phyloP scores from a whole-genome alignment of 2,797 vertebrate genomes.

The Pelochelys cantorii region DNA sequence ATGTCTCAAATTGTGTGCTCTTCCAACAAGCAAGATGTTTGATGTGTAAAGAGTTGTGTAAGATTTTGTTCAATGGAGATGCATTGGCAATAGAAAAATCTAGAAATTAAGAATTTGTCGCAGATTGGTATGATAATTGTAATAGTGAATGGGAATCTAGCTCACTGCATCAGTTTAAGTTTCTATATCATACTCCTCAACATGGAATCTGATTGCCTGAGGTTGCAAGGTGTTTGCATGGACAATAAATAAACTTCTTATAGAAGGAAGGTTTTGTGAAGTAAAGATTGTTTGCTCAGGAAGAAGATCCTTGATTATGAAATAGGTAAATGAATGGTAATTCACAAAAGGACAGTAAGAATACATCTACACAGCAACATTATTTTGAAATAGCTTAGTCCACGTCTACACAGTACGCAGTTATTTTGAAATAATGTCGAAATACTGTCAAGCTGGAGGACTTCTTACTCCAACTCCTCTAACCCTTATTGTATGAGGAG shows the following conservation, averaged over 20 bases:
- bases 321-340: not conserved
- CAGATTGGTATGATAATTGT: not conserved
- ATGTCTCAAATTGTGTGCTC: not conserved
- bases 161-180: not conserved
- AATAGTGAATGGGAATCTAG: not conserved
- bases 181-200: not conserved
- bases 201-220: not conserved
- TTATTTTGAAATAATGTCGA: too few relatives aligned
- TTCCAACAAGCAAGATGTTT: not conserved
- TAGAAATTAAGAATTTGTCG: not conserved
- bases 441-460: too few relatives aligned
- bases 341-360: not conserved
- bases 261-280: not conserved
- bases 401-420: too few relatives aligned
- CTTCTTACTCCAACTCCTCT: too few relatives aligned
- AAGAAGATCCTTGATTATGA: not conserved
- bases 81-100: not conserved
- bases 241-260: not conserved
- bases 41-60: not conserved
- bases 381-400: too few relatives aligned
- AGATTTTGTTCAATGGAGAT: not conserved
- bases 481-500: too few relatives aligned
- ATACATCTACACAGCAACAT: too few relatives aligned
- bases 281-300: not conserved
- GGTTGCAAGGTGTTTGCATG: not conserved